Conservation (phyloP, 2,888 invertebrate species). For the Uloborus plumipes region DNA sequence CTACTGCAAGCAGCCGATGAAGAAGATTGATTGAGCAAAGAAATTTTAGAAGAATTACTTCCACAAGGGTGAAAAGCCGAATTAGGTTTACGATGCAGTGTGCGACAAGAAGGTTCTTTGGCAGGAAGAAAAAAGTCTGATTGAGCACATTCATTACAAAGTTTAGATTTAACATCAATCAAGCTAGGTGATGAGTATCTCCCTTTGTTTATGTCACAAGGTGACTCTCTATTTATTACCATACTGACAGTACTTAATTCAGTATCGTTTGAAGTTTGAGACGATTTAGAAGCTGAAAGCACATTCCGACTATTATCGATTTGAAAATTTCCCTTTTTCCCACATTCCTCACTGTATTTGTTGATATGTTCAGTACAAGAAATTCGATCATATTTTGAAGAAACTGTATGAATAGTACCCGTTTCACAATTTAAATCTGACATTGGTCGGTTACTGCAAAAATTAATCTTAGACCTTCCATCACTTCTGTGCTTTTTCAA, state of each 20-base stretch:
- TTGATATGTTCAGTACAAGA: too few relatives aligned
- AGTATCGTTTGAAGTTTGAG: neutral
- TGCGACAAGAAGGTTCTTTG: slow-evolving; percentile 42
- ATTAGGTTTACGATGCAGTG: slow-evolving; percentile 9
- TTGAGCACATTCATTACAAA: slow-evolving; percentile 37
- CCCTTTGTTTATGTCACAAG: too few relatives aligned
- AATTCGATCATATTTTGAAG: too few relatives aligned
- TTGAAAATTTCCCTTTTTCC: too few relatives aligned
- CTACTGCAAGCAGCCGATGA: neutral
- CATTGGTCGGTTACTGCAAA: too few relatives aligned
- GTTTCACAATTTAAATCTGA: too few relatives aligned
- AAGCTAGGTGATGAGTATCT: slow-evolving; percentile 7
- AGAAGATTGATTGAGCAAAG: slow-evolving; percentile 11
- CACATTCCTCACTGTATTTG: too few relatives aligned
- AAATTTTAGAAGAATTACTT: neutral
- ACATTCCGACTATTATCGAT: neutral
- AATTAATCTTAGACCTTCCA: too few relatives aligned
- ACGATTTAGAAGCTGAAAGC: neutral
- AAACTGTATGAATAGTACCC: too few relatives aligned
- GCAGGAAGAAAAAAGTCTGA: slow-evolving; percentile 34
- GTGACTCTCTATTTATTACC: too few relatives aligned
- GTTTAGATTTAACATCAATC: slow-evolving; percentile 42
- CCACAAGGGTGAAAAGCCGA: neutral
- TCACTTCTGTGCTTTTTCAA: too few relatives aligned
- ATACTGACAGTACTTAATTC: neutral